Percentiles rank a stretch among this genome's conserved stretches.
Evolutionary conservation across 2,888 invertebrate species (phyloP).

Genomic region (Agrypnus murinus): DNA sequence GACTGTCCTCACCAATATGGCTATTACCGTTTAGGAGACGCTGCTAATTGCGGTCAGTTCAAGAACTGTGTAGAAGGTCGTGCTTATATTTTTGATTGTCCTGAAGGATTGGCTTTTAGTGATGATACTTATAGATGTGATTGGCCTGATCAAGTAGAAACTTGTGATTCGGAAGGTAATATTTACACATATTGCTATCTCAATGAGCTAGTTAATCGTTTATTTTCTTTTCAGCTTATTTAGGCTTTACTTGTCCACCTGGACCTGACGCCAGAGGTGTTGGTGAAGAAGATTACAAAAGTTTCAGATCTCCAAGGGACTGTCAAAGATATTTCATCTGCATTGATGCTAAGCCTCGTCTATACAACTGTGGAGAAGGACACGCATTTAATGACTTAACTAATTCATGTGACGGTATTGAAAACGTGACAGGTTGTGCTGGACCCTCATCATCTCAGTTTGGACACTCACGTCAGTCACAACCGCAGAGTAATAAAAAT

Average conservation of each 20-base stretch:
- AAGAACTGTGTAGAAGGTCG: constrained; percentile 88
- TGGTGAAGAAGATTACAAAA: constrained; percentile 71
- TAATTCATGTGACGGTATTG: constrained; percentile 83
- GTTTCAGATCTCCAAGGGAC: constrained; percentile 76
- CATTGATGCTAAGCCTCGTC: constrained; percentile 82
- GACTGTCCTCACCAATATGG: constrained; percentile 91
- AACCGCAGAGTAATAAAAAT: too few relatives aligned
- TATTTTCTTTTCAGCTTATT: constrained; percentile 75
- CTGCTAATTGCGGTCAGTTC: constrained; percentile 83
- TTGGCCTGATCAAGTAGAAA: constrained; percentile 89
- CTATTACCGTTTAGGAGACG: constrained; percentile 82
- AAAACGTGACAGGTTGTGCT: constrained; percentile 85
- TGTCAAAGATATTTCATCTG: constrained; percentile 89
- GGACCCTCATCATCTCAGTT: constrained; percentile 10
- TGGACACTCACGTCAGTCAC: background rate
- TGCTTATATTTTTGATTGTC: constrained; percentile 82
- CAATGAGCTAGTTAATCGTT: constrained; percentile 14
- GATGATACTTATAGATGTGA: constrained; percentile 85
- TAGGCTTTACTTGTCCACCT: constrained; percentile 88
- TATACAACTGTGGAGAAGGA: constrained; percentile 84
- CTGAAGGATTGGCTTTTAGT: constrained; percentile 84
- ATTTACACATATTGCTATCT: background rate
- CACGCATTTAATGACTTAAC: constrained; percentile 85
- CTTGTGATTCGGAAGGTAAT: constrained; percentile 86
- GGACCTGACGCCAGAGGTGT: constrained; percentile 68